Conservation (phyloP, 2,888 invertebrate genomes). For the Hyalella azteca region DNA sequence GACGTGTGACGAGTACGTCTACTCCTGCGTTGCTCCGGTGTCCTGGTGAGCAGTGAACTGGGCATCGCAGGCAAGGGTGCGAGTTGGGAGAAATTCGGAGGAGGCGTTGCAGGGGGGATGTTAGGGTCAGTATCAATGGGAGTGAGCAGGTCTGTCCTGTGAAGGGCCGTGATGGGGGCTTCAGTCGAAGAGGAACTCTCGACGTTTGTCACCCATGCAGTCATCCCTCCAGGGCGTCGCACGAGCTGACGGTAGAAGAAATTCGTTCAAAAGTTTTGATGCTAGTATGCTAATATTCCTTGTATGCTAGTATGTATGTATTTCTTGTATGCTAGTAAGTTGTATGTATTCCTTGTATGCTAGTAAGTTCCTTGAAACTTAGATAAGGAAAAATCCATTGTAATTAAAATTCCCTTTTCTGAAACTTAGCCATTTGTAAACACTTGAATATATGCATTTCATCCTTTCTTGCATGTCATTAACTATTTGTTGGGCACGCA, state of each 20-base stretch:
- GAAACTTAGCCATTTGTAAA: too few relatives aligned
- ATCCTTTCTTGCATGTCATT: too few relatives aligned
- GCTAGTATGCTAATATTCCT: too few relatives aligned
- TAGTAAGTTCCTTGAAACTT: too few relatives aligned
- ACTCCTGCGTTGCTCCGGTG: background rate
- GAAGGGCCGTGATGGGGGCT: background rate
- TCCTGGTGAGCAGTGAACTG: background rate
- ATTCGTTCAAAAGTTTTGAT: too few relatives aligned
- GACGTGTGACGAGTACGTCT: slow-evolving; percentile 52
- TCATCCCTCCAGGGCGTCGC: slow-evolving; percentile 54
- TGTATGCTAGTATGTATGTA: too few relatives aligned
- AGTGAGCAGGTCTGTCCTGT: background rate
- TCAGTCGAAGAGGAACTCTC: background rate
- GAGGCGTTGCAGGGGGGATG: background rate
- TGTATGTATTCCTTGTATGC: too few relatives aligned
- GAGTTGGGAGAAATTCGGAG: background rate
- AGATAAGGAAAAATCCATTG: too few relatives aligned
- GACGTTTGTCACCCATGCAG: slow-evolving; percentile 55
- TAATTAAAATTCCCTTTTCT: too few relatives aligned
- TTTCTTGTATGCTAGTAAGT: too few relatives aligned
- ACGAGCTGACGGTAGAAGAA: slow-evolving; percentile 42
- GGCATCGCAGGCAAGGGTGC: background rate
- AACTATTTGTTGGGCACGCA: too few relatives aligned
- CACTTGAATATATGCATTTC: too few relatives aligned
- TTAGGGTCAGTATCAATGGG: background rate